Conservation (phyloP, 64 coral and sea anemone genomes). For the Dendrophyllia cribrosa region DNA sequence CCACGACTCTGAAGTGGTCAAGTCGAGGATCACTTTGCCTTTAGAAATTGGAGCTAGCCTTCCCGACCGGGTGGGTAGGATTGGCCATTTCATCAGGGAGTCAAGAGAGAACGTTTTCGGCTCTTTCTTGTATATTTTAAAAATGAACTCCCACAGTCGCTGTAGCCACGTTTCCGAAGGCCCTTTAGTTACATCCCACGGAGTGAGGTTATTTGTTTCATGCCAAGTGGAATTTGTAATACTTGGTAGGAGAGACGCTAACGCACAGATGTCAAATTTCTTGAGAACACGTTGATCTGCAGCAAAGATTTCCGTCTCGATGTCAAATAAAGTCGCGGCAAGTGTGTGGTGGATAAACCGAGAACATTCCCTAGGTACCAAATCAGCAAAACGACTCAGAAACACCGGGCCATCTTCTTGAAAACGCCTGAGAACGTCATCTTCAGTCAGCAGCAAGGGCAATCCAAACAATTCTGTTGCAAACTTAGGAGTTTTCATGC, state of each 20-base stretch:
- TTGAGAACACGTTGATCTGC: constrained; percentile 29
- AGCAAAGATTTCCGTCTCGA: constrained; percentile 2
- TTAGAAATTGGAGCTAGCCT: constrained; percentile 62
- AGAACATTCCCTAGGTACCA: constrained; percentile 21
- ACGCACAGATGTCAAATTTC: constrained; percentile 59
- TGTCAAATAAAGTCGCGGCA: background rate
- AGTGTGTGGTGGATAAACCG: constrained; percentile 18
- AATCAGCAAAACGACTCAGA: constrained; percentile 63
- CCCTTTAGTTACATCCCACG: constrained; percentile 61
- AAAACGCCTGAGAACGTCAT: constrained; percentile 70
- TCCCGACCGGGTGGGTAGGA: constrained; percentile 68
- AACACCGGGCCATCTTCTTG: constrained; percentile 53
- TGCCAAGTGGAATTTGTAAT: constrained; percentile 28
- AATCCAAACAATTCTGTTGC: constrained; percentile 67
- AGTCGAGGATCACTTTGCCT: constrained; percentile 85
- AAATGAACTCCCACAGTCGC: constrained; percentile 74
- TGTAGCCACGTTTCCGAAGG: constrained; percentile 58
- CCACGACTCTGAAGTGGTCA: constrained; percentile 48
- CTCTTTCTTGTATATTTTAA: background rate
- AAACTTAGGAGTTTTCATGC: constrained; percentile 72
- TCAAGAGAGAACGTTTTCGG: constrained; percentile 52
- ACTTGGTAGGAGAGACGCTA: constrained; percentile 31
- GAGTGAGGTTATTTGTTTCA: constrained; percentile 20
- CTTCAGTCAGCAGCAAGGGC: constrained; percentile 72
- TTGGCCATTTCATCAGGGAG: constrained; percentile 75